These are phyloP conservation scores for Cherax destructor DNA, from an alignment of 1,140 invertebrate genomes.

Conservation along the genomic window DNA sequence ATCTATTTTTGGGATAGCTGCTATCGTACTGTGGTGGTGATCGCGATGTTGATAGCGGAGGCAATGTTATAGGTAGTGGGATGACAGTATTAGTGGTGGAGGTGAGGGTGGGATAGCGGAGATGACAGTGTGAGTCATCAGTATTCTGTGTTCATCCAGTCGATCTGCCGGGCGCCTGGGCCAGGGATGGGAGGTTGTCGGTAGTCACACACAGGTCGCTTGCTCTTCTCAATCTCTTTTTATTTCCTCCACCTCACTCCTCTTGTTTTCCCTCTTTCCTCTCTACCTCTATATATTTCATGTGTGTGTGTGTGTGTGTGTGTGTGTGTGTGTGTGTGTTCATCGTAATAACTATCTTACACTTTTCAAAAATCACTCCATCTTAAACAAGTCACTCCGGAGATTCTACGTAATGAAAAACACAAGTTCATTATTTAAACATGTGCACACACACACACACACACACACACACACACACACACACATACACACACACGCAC, in stretches of 20 bases:
- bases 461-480: too few species aligned
- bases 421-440: too few species aligned
- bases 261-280: conserved; percentile 6
- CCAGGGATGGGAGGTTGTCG: neutral
- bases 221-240: conserved; percentile 2
- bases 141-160: neutral
- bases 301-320: neutral
- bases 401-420: too few species aligned
- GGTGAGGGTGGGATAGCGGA: neutral
- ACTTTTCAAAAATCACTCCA: too few species aligned
- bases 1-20: too few species aligned
- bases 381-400: too few species aligned
- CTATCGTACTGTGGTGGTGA: neutral
- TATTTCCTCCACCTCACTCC: neutral
- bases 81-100: neutral
- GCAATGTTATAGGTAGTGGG: neutral
- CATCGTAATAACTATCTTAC: too few species aligned
- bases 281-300: neutral
- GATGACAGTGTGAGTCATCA: neutral
- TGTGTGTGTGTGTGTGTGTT: too few species aligned
- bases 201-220: neutral
- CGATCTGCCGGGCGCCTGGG: neutral
- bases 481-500: too few species aligned
- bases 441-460: too few species aligned
- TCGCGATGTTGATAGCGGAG: neutral